These are phyloP conservation scores for Aelia acuminata DNA, from an alignment of 2,888 invertebrate genomes.

Conservation along the genomic window DNA sequence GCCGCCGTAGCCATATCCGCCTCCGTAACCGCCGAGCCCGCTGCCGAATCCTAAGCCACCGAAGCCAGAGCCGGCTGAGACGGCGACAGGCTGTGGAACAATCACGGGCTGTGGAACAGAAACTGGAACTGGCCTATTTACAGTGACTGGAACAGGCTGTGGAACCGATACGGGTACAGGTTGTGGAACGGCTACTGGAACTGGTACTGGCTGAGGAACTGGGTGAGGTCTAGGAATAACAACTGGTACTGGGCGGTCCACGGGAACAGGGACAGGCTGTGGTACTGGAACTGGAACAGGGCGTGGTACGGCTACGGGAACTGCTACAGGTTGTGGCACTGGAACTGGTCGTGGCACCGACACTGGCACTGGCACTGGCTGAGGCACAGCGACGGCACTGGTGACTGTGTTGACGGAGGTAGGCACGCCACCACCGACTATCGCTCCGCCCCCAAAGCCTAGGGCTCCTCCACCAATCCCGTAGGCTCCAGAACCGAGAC, in stretches of 20 bases:
- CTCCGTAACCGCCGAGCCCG: background rate
- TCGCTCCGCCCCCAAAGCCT: background rate
- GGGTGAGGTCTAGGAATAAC: slow-evolving; percentile 73
- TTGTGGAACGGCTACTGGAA: slow-evolving; percentile 72
- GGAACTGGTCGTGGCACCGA: slow-evolving; percentile 70
- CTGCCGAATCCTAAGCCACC: too few species aligned
- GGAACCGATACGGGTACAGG: slow-evolving; percentile 72
- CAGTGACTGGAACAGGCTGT: slow-evolving; percentile 72
- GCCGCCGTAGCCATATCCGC: background rate
- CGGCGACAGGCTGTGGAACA: slow-evolving; percentile 43
- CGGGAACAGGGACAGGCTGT: slow-evolving; percentile 73
- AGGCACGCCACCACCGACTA: slow-evolving; percentile 57
- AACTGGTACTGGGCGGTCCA: slow-evolving; percentile 73
- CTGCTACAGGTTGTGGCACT: slow-evolving; percentile 71
- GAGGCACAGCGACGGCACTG: slow-evolving; percentile 71
- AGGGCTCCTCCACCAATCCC: background rate
- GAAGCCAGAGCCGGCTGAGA: background rate
- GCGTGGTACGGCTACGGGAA: slow-evolving; percentile 70
- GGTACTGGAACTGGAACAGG: slow-evolving; percentile 72
- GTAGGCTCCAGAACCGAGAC: background rate
- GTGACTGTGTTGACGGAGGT: slow-evolving; percentile 62
- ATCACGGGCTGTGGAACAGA: slow-evolving; percentile 67
- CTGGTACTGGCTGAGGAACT: slow-evolving; percentile 72
- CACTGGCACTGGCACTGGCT: slow-evolving; percentile 72
- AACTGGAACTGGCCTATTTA: slow-evolving; percentile 73